Base-by-base conservation (phyloP, 2,888 invertebrate species). In the Lochmaea crataegi region DNA sequence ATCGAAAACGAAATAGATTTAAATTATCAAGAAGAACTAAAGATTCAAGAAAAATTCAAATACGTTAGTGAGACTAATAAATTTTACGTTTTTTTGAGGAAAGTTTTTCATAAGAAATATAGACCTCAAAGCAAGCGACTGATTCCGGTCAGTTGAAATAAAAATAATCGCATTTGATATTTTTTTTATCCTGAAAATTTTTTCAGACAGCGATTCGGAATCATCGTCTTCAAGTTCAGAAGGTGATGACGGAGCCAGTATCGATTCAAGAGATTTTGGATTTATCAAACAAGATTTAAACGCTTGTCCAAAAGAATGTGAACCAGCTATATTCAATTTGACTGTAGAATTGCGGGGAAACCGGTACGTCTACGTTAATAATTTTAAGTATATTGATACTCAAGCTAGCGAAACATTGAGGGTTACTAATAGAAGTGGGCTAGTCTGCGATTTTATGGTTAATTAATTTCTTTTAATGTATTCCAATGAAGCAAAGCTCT, bases 61-160 rank as follows among this genome's bases (percentile, higher is more conserved):
- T 76, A 80, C 16, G 87, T 85, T 41, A 89, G 91, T 0, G 90
- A 88, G 57, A 92, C 94, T 68, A 93, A 93, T 82, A 94, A 94
- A 83, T 96, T 94, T 84, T 90, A 90, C 7, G 92, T 93, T 80
- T 96, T 95, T 83, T 85, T 97, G 57, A 90, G 91, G 22, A 91
- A 92, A 81, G 95, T 97, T 70, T 96, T 93, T 82, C 94, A 92
- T 83, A 96, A 95, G 84, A 95, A 94, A 82, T 94, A 92, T 81
- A 93, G 93, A 75, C 90, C 92, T 91, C 91, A 0, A 93, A 93
- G 81, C 87, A 87, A 0, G 87, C 83, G 65, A 88, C 87, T 64
- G 90, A 89, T 6, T 89, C 89, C 71, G 90, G 89, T 87, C 81
- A 79, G 71, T 73, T 65, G 10, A 45, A 32, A 32, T 32, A 3